These are phyloP conservation scores for Apostichopus japonicus DNA, from an alignment of 35 echinoderm and acorn worm species.

Conservation along the genomic window DNA sequence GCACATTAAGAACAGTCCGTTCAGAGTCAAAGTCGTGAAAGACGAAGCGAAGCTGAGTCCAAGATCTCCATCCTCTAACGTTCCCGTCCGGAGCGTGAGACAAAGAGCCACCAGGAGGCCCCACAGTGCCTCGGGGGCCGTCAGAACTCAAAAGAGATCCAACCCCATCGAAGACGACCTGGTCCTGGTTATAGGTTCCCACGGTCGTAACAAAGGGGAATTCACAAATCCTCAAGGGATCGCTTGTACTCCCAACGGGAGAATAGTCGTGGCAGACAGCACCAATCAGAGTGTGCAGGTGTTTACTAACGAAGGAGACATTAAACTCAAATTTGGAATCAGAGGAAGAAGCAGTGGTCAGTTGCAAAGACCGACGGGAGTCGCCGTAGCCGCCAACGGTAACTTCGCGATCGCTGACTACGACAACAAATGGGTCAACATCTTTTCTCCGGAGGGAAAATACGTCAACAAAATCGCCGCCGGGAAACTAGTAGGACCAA, in stretches of 20 bases:
- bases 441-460: conserved; percentile 87
- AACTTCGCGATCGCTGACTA: conserved; percentile 93
- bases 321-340: conserved; percentile 88
- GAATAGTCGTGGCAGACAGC: conserved; percentile 90
- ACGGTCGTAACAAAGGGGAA: conserved; percentile 94
- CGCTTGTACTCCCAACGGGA: conserved; percentile 57
- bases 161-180: conserved; percentile 98
- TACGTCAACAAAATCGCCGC: conserved; percentile 90
- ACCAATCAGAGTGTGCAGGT: conserved; percentile 96
- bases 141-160: conserved; percentile 74
- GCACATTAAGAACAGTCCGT: conserved; percentile 95
- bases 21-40: conserved; percentile 84
- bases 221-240: conserved; percentile 96
- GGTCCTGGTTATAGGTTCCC: conserved; percentile 72
- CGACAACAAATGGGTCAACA: conserved; percentile 94
- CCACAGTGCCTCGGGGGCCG: conserved; percentile 78
- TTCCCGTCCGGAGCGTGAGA: conserved; percentile 79
- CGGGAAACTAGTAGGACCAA: conserved; percentile 92
- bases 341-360: conserved; percentile 84
- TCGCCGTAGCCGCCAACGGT: conserved; percentile 73
- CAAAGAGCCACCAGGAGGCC: conserved; percentile 88
- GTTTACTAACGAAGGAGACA: conserved; percentile 72
- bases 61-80: conserved; percentile 74
- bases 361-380: conserved; percentile 88
- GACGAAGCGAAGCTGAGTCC: conserved; percentile 67